Evolutionary conservation across 2,797 vertebrate species (phyloP).

Genomic region (Myotis pilosus): DNA sequence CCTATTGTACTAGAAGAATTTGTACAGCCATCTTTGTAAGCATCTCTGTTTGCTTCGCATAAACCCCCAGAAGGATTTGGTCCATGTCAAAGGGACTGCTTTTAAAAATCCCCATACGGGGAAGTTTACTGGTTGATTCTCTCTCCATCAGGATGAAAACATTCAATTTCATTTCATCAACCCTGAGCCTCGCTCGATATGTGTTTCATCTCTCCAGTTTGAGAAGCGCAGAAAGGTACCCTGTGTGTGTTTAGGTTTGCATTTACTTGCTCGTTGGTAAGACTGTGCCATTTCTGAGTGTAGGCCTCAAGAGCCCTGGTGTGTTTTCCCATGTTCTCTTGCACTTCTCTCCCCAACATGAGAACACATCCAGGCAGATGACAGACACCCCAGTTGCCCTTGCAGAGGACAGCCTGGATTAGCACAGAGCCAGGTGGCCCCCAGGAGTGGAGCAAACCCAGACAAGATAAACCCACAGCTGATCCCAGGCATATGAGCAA

Average conservation of each 20-base stretch:
- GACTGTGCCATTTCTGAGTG: not conserved
- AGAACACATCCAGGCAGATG: not conserved
- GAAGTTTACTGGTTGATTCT: not conserved
- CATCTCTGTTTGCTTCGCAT: not conserved
- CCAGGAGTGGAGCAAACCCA: not conserved
- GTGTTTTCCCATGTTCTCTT: not conserved
- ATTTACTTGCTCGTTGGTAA: not conserved
- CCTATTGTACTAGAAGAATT: not conserved
- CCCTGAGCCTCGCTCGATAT: not conserved
- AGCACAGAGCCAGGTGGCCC: not conserved
- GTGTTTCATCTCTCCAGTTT: not conserved
- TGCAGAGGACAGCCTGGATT: not conserved
- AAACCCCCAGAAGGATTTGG: not conserved
- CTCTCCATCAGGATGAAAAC: not conserved
- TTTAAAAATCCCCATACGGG: not conserved
- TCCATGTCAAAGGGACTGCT: not conserved
- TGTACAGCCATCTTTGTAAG: not conserved
- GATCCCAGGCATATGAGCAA: not conserved
- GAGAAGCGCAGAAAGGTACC: not conserved
- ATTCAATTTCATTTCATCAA: not conserved
- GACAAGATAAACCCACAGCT: not conserved
- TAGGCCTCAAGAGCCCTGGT: not conserved
- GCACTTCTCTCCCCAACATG: not conserved
- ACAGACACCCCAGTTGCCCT: not conserved
- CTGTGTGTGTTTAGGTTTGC: not conserved